These are phyloP conservation scores for Panthera tigris DNA, from an alignment of 2,113 vertebrate genomes.

Conservation along the genomic window DNA sequence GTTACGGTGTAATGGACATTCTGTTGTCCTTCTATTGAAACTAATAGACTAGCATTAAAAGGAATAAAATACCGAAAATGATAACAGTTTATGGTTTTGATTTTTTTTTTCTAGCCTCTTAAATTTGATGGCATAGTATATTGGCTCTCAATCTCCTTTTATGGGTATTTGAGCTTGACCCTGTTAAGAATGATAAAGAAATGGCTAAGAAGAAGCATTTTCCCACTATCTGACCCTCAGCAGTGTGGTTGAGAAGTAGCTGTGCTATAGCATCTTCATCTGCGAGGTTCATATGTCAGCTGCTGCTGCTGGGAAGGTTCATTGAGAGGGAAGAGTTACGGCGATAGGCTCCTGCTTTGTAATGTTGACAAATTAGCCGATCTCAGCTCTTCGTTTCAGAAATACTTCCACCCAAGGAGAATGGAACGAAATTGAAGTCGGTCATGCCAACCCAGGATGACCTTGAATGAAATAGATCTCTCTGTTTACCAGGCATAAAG, in stretches of 20 bases:
- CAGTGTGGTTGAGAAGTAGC: constrained; percentile 65
- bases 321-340: constrained; percentile 65
- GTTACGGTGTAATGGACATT: constrained; percentile 60
- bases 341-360: constrained; percentile 47
- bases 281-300: constrained; percentile 73
- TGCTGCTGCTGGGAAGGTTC: background rate
- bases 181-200: constrained; percentile 71
- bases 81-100: constrained; percentile 39
- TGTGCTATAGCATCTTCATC: constrained; percentile 63
- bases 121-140: constrained; percentile 43
- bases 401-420: constrained; percentile 59
- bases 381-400: constrained; percentile 62
- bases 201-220: constrained; percentile 61
- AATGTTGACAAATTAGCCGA: constrained; percentile 71
- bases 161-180: constrained; percentile 69
- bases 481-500: constrained; percentile 70
- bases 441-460: constrained; percentile 53
- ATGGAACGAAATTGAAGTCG: constrained; percentile 64
- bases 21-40: constrained; percentile 72
- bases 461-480: constrained; percentile 55
- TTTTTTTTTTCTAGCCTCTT: constrained; percentile 26
- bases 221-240: constrained; percentile 52
- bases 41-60: constrained; percentile 62
- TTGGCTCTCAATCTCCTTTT: constrained; percentile 70
- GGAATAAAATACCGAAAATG: constrained; percentile 59